Percentiles rank a stretch among this genome's conserved stretches.
phyloP scores from a whole-genome alignment of 1,140 invertebrate species.

The Caenorhabditis tropicalis region DNA sequence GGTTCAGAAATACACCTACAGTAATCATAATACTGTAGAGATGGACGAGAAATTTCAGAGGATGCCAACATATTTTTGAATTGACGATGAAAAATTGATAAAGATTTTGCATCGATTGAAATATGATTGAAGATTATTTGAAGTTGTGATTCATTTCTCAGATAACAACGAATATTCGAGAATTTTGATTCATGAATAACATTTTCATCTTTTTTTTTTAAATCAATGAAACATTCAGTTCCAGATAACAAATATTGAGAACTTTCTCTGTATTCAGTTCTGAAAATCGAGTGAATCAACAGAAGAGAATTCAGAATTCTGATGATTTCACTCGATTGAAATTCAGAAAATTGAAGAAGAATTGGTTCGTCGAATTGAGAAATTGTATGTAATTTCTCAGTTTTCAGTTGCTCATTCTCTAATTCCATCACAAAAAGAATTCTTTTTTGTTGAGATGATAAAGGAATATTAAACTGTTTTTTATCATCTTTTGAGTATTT shows the following conservation, averaged over 20 bases:
- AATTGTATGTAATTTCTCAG: neutral
- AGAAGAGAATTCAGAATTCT: neutral
- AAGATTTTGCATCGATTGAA: neutral
- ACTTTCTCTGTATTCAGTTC: neutral
- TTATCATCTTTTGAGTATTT: neutral
- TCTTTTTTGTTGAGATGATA: conserved; percentile 23
- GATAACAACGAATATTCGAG: neutral
- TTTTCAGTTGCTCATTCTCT: neutral
- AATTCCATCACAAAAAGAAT: neutral
- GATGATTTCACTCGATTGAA: neutral
- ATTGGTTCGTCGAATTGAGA: conserved; percentile 20
- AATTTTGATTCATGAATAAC: neutral
- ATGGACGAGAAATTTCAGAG: neutral
- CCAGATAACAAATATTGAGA: neutral
- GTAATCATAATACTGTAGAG: neutral
- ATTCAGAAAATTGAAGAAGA: neutral
- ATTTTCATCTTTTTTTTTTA: neutral
- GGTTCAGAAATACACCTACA: neutral
- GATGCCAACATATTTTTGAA: neutral
- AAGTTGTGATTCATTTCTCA: neutral
- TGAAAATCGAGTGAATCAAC: neutral
- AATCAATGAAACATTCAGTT: neutral
- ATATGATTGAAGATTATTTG: conserved; percentile 7
- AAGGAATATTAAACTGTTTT: neutral
- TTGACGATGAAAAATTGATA: neutral